phyloP scores from a whole-genome alignment of 2,888 invertebrate species.

The Choristoneura rosaceana region DNA sequence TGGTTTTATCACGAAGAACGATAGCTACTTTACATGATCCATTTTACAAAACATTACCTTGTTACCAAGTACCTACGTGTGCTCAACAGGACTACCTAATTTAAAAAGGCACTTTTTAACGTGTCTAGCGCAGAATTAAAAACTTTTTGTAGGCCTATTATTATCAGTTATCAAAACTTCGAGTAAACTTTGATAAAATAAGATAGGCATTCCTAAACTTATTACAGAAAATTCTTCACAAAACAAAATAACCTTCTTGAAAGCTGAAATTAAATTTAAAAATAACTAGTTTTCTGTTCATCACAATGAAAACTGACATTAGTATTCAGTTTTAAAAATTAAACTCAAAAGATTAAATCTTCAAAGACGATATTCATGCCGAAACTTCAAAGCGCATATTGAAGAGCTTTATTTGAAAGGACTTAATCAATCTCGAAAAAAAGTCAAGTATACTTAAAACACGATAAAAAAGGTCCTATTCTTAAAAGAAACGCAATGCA shows the following conservation, averaged over 20 bases:
- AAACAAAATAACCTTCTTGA: neutral
- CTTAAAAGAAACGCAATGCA: neutral
- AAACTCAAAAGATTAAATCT: conserved; percentile 31
- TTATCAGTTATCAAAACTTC: neutral
- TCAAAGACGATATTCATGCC: conserved; percentile 26
- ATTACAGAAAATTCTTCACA: neutral
- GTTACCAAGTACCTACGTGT: too few species aligned
- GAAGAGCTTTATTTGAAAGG: conserved; percentile 39
- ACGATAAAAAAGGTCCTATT: neutral
- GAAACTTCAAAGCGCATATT: conserved; percentile 31
- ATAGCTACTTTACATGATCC: too few species aligned
- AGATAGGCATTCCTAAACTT: neutral
- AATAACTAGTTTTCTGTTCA: neutral
- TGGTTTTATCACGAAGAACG: too few species aligned
- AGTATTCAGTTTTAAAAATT: conserved; percentile 17
- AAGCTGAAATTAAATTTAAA: neutral
- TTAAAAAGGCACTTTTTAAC: too few species aligned
- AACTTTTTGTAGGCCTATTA: too few species aligned
- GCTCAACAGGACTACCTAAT: too few species aligned
- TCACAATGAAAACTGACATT: conserved; percentile 1
- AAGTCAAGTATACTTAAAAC: conserved; percentile 34
- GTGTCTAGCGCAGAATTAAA: too few species aligned
- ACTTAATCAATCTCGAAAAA: conserved; percentile 39
- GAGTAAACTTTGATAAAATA: neutral
- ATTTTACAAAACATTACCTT: too few species aligned